A percentile compares a stretch with the other conserved stretches of the same genome.
phyloP scores from a whole-genome alignment of 2,888 invertebrate genomes.

The Dicranocentrus wangi region DNA sequence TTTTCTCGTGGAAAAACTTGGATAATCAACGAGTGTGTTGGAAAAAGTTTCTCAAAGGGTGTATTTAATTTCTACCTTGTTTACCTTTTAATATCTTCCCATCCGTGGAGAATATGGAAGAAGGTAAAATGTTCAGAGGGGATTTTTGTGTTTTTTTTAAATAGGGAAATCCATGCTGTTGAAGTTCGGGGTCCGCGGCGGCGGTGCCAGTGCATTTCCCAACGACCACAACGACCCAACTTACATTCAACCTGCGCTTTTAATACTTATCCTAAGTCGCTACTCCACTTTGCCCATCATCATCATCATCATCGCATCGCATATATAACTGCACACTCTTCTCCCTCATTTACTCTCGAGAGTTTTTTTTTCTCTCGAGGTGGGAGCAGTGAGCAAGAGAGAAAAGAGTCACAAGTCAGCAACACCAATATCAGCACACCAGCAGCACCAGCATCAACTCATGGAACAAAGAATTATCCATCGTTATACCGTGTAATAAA shows the following conservation, averaged over 20 bases:
- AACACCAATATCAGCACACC: constrained; percentile 30
- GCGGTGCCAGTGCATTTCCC: no score
- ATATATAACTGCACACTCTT: constrained; percentile 10
- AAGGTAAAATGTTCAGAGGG: no score
- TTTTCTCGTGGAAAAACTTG: constrained; percentile 22
- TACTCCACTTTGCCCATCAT: constrained; percentile 7
- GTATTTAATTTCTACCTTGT: neutral
- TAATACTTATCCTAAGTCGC: neutral
- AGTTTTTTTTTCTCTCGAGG: constrained; percentile 28
- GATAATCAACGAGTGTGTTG: constrained; percentile 31
- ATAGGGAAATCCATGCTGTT: no score
- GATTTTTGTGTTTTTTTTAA: no score
- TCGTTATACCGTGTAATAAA: constrained; percentile 15
- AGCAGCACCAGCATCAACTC: constrained; percentile 13
- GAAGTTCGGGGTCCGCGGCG: no score
- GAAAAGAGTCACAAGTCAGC: constrained; percentile 42
- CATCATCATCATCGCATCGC: neutral
- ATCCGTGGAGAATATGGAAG: neutral
- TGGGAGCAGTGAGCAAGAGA: no score
- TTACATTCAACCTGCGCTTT: constrained; percentile 4
- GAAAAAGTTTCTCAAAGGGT: no score
- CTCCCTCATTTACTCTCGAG: constrained; percentile 28
- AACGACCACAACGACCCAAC: neutral
- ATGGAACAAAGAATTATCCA: constrained; percentile 38
- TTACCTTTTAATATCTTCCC: constrained; percentile 7